Evolutionary conservation across 2,797 vertebrate species (phyloP), one percentile per base, ranked within the genome.

Genomic region (Hemitrygon akajei): DNA sequence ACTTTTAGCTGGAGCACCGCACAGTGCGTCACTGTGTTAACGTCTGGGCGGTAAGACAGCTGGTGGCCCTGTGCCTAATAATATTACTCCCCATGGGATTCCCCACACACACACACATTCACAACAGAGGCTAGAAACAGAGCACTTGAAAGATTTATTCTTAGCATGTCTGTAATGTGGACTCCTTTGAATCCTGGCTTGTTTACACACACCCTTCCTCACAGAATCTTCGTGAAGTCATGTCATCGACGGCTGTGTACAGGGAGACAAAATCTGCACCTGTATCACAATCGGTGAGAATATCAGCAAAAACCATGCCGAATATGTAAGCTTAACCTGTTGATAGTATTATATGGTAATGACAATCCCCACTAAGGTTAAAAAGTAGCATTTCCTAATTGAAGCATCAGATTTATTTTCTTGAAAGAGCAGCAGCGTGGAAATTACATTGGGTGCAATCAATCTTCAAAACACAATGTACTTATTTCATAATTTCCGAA

Each of bases 181-280:
- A 96, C 96, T 95, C 96, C 95, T 94, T 94, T 81, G 79, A 69
- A 37, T n/a, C 37, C 58, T 40, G 37, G 11, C 93, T 93, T 94
- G 95, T 95, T 95, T 95, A 34, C 93, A 95, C 96, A 96, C 96
- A 96, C 96, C 96, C 96, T 96, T 97, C 95, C 96, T 25, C 96
- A 97, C 96, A 95, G 96, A 95, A 95, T 95, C 96, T 95, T 95
- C 96, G 95, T 95, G 95, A 95, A 95, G 91, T 47, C 20, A 56
- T 56, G 91, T 93, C 94, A 93, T 94, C 80, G 93, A 89, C 81
- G 93, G 94, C 95, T 96, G 95, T 89, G 58, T 76, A 75, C 34
- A 37, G 40, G 58, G n/a, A 80, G 30, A 37, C 40, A 84, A 71
- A 60, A 47, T 56, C 16, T n/a, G 34, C n/a, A 91, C 30, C 4